Base-by-base conservation (phyloP, 2,888 invertebrate genomes). In the Troides helena region DNA sequence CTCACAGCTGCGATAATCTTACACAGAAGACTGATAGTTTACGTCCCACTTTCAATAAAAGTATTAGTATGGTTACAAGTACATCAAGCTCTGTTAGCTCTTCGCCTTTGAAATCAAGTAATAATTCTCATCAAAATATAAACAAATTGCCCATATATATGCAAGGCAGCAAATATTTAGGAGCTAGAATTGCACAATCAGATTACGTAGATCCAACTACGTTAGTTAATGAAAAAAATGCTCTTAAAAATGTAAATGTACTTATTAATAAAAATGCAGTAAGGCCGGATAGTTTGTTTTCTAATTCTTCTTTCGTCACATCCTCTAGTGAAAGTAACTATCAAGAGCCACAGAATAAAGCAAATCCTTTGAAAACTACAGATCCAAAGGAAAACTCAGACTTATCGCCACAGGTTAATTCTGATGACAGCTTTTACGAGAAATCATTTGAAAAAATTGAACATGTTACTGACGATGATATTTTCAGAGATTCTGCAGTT, bases 141-240 rank as follows among this genome's bases (percentile, higher is more conserved):
- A 90, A 92, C 69, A 93, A 93, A 80, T 79, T 93, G 36, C 93
- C 94, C 21, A 90, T 95, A 71, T 96, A 96, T 80, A 95, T 95
- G 81, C 96, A 96, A 85, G 96, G 97, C 17, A 97, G 97, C 75
- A 96, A 96, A 74, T 94, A 95, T 71, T 94, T 97, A 75, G 98
- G 98, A 0, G 98, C 97, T 58, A 95, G 98, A 74, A 97, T 98
- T 82, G 98, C 98, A 0, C 95, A 96, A 76, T 95, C 96, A 0
- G 97, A 98, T 81, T 98, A 98, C 78, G 96, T 96, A 0, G 97
- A 97, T 83, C 97, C 97, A 0, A 94, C 95, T 65, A 95, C 95
- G 23, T 88, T 97, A 25, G 94, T 94, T 59, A 85, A 74, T 58
- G 90, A 91, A 71, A 89, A 85, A 76, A 88, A 93, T 7, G 86